phyloP scores from a whole-genome alignment of 92 coral and sea anemone species.

The Zoanthus gigantus region DNA sequence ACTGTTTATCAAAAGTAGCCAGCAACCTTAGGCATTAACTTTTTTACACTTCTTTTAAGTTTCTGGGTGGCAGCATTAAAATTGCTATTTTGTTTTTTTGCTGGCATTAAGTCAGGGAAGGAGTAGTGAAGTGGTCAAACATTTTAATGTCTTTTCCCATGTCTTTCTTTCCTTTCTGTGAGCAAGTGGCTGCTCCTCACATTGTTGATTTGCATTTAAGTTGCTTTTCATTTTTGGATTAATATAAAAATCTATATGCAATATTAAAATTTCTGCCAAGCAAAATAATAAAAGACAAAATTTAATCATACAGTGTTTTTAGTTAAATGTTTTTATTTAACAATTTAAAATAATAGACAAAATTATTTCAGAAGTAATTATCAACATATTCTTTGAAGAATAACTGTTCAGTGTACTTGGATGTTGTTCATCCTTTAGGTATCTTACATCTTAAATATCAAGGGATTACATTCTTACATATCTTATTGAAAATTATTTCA shows the following conservation, averaged over 20 bases:
- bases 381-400: not conserved
- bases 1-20: conserved; percentile 6
- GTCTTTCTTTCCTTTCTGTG: too few species aligned
- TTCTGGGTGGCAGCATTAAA: conserved; percentile 8
- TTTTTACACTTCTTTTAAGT: not conserved
- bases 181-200: conserved; percentile 14
- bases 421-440: not conserved
- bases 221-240: not conserved
- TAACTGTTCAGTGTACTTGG: not conserved
- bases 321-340: not conserved
- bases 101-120: conserved; percentile 3
- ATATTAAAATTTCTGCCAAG: conserved; percentile 2
- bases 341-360: not conserved
- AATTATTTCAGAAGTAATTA: not conserved
- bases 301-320: conserved; percentile 1
- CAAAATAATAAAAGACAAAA: conserved; percentile 4
- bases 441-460: not conserved
- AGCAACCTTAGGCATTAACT: too few species aligned
- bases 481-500: not conserved
- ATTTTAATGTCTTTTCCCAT: not conserved
- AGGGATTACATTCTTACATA: not conserved
- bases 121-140: conserved; percentile 1
- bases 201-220: not conserved
- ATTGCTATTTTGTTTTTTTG: conserved; percentile 8
- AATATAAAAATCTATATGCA: conserved; percentile 4